These are phyloP conservation scores for Pogonomyrmex barbatus DNA, from an alignment of 1,140 invertebrate species.

Conservation along the genomic window DNA sequence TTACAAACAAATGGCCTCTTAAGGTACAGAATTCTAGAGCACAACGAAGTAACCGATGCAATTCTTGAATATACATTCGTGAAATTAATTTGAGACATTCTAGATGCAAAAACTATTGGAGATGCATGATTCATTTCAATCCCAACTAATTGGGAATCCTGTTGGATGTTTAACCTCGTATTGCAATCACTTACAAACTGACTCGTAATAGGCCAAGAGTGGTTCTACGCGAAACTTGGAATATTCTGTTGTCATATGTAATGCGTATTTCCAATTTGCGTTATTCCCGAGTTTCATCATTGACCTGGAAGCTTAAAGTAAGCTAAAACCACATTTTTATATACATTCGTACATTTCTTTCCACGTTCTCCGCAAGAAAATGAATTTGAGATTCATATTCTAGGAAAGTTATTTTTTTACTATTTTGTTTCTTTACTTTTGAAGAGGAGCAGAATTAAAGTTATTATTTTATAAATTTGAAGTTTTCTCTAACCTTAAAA, in stretches of 20 bases:
- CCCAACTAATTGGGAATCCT: slow-evolving; percentile 31
- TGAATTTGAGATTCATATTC: not conserved
- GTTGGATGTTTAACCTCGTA: slow-evolving; percentile 2
- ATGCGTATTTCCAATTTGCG: slow-evolving; percentile 9
- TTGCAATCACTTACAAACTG: not conserved
- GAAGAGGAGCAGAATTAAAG: slow-evolving; percentile 15
- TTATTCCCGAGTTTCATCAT: slow-evolving; percentile 30
- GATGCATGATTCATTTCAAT: slow-evolving; percentile 8
- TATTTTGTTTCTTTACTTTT: slow-evolving; percentile 68
- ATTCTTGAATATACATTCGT: not conserved
- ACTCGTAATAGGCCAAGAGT: not conserved
- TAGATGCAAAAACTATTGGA: not conserved
- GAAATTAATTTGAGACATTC: not conserved
- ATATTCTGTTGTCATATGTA: not conserved
- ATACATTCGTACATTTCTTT: slow-evolving; percentile 12
- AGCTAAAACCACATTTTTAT: not conserved
- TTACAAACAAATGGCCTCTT: not conserved
- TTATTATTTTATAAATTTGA: slow-evolving; percentile 23
- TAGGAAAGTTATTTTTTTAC: slow-evolving; percentile 26
- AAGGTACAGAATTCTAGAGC: not conserved
- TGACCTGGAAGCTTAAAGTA: slow-evolving; percentile 15
- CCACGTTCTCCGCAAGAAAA: not conserved
- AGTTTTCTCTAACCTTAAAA: slow-evolving; percentile 14
- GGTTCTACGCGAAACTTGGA: slow-evolving; percentile 10
- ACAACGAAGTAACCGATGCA: slow-evolving; percentile 4